Percentiles rank a stretch among this genome's conserved stretches.
These are phyloP conservation scores for Dysmachus trigonus DNA, from an alignment of 2,888 invertebrate species.

Conservation along the genomic window DNA sequence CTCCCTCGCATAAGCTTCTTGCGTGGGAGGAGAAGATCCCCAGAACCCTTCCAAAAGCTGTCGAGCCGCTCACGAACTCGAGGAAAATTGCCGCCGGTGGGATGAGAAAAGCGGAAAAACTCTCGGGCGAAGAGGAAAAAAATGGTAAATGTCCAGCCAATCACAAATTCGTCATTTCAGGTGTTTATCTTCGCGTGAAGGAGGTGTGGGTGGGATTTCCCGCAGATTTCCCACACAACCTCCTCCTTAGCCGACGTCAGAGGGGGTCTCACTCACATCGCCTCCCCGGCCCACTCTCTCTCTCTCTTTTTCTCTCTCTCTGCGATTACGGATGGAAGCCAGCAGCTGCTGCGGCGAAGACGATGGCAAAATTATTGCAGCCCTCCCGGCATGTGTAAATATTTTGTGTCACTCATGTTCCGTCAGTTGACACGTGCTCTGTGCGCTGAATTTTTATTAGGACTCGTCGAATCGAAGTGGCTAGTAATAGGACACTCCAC, in stretches of 20 bases:
- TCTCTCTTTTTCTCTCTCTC: background rate
- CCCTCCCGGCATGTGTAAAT: conserved; percentile 5
- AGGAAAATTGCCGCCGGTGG: background rate
- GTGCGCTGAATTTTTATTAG: conserved; percentile 26
- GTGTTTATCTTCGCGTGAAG: conserved; percentile 34
- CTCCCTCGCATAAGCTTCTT: background rate
- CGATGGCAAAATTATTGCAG: conserved; percentile 28
- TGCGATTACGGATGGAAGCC: background rate
- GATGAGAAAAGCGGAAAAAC: background rate
- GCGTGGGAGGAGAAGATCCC: background rate
- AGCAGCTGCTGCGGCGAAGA: background rate
- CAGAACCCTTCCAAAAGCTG: background rate
- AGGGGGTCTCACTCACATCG: background rate
- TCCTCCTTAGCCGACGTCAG: background rate
- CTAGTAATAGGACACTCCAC: background rate
- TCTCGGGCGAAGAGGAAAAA: background rate
- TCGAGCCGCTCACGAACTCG: background rate
- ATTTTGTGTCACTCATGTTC: conserved; percentile 16
- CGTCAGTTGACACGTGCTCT: conserved; percentile 26
- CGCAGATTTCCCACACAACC: background rate
- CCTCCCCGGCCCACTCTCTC: background rate
- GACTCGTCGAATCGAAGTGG: background rate
- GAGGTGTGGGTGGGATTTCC: conserved; percentile 43
- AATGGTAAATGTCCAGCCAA: conserved; percentile 33
- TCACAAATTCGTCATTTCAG: conserved; percentile 42